phyloP scores from a whole-genome alignment of 2,797 vertebrate genomes.

The Hydrocynus forskahlii region DNA sequence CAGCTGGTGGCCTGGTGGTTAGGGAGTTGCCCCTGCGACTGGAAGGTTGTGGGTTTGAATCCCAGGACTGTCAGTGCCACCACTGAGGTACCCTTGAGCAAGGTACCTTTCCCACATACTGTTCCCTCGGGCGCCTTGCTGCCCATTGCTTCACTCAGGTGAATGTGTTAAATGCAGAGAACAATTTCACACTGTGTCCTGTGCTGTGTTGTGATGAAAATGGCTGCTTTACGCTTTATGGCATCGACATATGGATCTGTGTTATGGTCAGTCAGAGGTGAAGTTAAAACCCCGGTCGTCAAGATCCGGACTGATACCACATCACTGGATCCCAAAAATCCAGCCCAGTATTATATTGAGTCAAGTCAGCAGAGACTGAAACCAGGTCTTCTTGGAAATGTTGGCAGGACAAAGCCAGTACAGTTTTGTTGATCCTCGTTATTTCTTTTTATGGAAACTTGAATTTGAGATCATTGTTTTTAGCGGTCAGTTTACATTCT shows the following conservation, averaged over 20 bases:
- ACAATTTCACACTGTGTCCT: no score
- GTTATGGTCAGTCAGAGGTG: background rate
- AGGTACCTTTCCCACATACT: no score
- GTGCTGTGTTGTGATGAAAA: no score
- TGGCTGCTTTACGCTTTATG: no score
- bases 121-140: no score
- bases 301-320: background rate
- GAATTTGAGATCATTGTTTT: slow-evolving; percentile 8
- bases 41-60: no score
- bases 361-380: background rate
- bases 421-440: background rate
- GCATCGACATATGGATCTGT: background rate
- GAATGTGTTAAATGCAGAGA: no score
- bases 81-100: no score
- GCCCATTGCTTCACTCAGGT: no score
- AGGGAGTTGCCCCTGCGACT: no score
- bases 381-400: slow-evolving; percentile 1
- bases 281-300: background rate
- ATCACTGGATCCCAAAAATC: background rate
- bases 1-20: no score
- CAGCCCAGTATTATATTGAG: background rate
- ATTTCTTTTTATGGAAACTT: slow-evolving; percentile 9
- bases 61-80: no score
- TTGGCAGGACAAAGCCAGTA: background rate
- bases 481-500: slow-evolving; percentile 16